A percentile compares a stretch with the other conserved stretches of the same genome.
These are phyloP conservation scores for Spheniscus humboldti DNA, from an alignment of 2,797 vertebrate genomes.

Conservation along the genomic window DNA sequence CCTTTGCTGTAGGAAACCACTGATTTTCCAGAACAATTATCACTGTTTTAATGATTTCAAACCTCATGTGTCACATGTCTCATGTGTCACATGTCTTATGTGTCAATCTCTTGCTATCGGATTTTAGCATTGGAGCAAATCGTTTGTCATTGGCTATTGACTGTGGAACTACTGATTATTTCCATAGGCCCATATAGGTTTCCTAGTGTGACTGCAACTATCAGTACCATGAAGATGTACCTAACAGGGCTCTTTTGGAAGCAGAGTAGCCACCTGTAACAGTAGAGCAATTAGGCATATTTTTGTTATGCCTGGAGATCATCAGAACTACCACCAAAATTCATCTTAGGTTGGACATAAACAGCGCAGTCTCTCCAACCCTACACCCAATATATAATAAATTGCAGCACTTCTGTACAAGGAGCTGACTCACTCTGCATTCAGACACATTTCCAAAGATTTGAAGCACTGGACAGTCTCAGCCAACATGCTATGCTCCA, in stretches of 20 bases:
- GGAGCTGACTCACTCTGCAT: not conserved
- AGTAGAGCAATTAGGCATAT: not conserved
- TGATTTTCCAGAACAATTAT: not conserved
- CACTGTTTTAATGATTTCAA: not conserved
- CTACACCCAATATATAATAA: not conserved
- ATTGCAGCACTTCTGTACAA: not conserved
- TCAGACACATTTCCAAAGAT: not conserved
- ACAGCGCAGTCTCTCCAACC: not conserved
- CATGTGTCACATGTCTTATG: rapidly evolving
- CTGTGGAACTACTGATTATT: not conserved
- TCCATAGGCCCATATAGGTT: not conserved
- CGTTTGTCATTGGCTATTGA: rapidly evolving
- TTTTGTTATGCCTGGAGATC: not conserved
- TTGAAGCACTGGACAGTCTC: not conserved
- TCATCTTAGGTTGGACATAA: not conserved
- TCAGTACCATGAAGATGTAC: not conserved
- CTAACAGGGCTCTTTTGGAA: not conserved
- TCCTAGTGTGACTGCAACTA: not conserved
- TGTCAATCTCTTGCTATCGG: not conserved
- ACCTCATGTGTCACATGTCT: not conserved
- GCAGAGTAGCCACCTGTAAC: not conserved
- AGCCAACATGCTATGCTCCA: not conserved
- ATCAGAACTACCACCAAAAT: not conserved
- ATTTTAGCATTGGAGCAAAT: not conserved
- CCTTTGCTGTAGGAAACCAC: not conserved